Conservation (phyloP, 2,113 vertebrate genomes). For the Salvelinus alpinus region DNA sequence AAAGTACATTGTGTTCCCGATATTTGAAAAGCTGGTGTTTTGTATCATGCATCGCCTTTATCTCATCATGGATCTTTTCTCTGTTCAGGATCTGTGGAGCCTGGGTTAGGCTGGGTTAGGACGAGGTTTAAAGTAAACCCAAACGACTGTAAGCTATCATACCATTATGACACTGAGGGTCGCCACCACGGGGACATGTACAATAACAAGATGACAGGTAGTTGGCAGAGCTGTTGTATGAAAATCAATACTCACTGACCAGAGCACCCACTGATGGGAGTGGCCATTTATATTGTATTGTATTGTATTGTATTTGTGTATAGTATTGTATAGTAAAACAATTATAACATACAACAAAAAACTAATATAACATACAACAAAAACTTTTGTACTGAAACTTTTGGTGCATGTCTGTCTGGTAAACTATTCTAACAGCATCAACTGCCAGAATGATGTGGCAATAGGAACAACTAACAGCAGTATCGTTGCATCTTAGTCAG, state of each 20-base stretch:
- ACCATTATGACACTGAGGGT: constrained; percentile 48
- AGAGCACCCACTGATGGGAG: no score
- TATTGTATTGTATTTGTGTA: no score
- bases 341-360: no score
- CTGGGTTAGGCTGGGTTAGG: constrained; percentile 31
- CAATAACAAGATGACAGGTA: constrained; percentile 54
- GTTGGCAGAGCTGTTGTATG: constrained; percentile 37
- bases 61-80: constrained; percentile 36
- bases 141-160: constrained; percentile 57
- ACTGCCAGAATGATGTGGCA: constrained; percentile 15
- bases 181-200: constrained; percentile 42
- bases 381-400: constrained; percentile 32
- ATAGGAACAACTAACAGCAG: constrained; percentile 1
- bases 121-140: constrained; percentile 46
- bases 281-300: no score
- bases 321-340: no score
- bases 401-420: constrained; percentile 22
- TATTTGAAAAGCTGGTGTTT: constrained; percentile 26
- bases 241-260: constrained; percentile 24
- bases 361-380: no score
- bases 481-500: constrained; percentile 15
- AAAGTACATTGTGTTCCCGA: constrained; percentile 45
- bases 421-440: constrained; percentile 13
- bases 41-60: neutral
- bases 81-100: constrained; percentile 43